Conservation (phyloP, 2,888 invertebrate species). For the Cylindroiulus punctatus region DNA sequence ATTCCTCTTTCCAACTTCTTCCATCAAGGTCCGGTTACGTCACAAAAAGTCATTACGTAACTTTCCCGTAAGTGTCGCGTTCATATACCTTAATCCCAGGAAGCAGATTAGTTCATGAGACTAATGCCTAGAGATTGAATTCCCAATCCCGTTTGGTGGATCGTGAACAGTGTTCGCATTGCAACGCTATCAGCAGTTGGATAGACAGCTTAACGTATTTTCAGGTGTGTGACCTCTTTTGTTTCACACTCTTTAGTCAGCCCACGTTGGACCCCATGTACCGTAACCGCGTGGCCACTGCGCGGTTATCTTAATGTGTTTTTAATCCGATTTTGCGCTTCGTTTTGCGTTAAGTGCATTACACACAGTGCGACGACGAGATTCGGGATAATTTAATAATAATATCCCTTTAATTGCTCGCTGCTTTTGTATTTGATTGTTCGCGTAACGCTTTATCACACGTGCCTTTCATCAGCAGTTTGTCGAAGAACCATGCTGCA, state of each 20-base stretch:
- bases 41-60: neutral
- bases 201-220: neutral
- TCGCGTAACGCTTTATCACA: neutral
- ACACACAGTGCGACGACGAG: neutral
- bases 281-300: neutral
- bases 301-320: neutral
- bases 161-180: neutral
- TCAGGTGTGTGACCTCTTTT: neutral
- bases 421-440: neutral
- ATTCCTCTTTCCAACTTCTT: too few species aligned
- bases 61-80: neutral
- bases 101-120: neutral
- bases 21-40: neutral
- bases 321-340: slow-evolving; percentile 29
- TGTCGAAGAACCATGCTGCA: neutral
- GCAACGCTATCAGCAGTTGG: neutral
- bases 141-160: neutral
- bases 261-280: slow-evolving; percentile 24
- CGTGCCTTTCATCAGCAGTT: neutral
- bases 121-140: slow-evolving; percentile 6
- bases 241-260: neutral
- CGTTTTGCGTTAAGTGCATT: neutral
- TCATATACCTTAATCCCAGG: neutral
- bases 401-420: neutral
- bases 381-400: neutral